Evolutionary conservation across 2,113 vertebrate species (phyloP), one percentile per base, ranked within the genome.

Genomic region (Dryoscopus gambensis): DNA sequence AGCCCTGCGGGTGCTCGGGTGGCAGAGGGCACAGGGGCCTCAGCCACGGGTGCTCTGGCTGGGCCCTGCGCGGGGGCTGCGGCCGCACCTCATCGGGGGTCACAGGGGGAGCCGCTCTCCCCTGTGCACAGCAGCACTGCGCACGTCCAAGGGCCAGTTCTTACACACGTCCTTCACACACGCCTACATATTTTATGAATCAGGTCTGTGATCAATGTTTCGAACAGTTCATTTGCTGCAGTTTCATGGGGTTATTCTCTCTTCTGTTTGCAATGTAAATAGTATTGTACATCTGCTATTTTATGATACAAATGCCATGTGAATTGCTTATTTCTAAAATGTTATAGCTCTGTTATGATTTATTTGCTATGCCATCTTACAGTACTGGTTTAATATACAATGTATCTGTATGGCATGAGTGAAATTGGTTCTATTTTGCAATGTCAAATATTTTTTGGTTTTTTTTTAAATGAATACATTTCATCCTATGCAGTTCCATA

Each of bases 221-320:
- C 47, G 10, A 77, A 42, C 33, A 49, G 92, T 82, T 95, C 6
- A 42, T 95, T 96, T 97, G 85, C 76, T 96, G 50, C 30, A 30
- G 84, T 97, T 96, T 96, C 92, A 94, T 96, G 84, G 76, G 56
- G 87, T 96, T 94, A 87, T 89, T 89, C 83, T 96, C 94, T 97
- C 95, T 94, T 97, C 2, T 9, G 78, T 96, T 98, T 97, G 95
- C 93, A 76, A 21, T 98, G 96, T 98, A 98, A 98, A 98, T 98
- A 97, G 62, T 96, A 89, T 15, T 96, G 90, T 97, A 96, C 91
- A 98, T 91, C 90, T 92, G 96, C 94, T 97, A 74, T 97, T 97
- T 98, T 97, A 93, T 91, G 92, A 97, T 90, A 93, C 77, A 78
- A 95, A 94, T 92, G 74, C 87, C 91, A 93, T 97, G 90, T 96